Conservation (phyloP, 2,113 vertebrate genomes). For the Nothobranchius furzeri region DNA sequence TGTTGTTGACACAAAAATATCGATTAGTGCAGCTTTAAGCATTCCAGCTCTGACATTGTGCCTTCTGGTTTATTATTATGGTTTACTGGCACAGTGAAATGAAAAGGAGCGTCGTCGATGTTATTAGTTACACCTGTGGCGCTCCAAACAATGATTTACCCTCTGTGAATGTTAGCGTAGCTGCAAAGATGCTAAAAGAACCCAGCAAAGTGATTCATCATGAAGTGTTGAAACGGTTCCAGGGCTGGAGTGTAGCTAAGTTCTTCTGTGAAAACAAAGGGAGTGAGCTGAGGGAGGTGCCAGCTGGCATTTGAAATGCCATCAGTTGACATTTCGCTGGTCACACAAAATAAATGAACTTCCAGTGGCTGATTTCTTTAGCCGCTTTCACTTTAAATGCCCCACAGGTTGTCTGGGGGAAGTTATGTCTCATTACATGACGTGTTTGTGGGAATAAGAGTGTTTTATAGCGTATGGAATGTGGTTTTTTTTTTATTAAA, state of each 20-base stretch:
- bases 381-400: constrained; percentile 24
- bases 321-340: constrained; percentile 62
- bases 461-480: constrained; percentile 28
- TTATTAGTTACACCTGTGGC: constrained; percentile 43
- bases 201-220: constrained; percentile 31
- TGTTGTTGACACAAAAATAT: constrained; percentile 37
- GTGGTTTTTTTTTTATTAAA: constrained; percentile 15
- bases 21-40: constrained; percentile 22
- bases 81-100: constrained; percentile 31
- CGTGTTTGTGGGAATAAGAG: constrained; percentile 10
- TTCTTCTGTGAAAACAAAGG: constrained; percentile 49
- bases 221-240: constrained; percentile 11
- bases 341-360: constrained; percentile 54
- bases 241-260: constrained; percentile 16
- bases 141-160: constrained; percentile 19
- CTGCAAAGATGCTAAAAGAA: constrained; percentile 17
- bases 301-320: constrained; percentile 64
- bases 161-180: constrained; percentile 15
- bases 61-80: constrained; percentile 29
- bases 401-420: constrained; percentile 2
- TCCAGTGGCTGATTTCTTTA: constrained; percentile 43
- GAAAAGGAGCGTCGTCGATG: constrained; percentile 30
- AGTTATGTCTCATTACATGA: not conserved
- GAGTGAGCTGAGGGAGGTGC: constrained; percentile 32
- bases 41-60: constrained; percentile 8